Evolutionary conservation across 2,888 invertebrate genomes (phyloP).

Genomic region (Morpho achilles): DNA sequence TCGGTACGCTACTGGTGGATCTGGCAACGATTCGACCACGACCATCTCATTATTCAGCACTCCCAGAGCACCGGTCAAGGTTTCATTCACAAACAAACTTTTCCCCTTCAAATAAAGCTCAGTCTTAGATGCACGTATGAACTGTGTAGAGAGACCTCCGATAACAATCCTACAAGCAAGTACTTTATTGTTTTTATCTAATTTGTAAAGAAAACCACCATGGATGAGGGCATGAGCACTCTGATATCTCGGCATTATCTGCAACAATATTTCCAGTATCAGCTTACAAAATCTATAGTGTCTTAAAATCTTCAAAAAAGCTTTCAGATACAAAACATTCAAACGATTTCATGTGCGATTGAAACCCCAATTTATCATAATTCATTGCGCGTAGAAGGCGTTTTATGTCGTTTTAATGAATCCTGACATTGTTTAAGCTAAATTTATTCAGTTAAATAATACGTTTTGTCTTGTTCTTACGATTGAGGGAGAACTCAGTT

Average conservation of each 20-base stretch:
- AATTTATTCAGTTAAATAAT: too few relatives aligned
- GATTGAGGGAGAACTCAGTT: too few relatives aligned
- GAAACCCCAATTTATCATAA: too few relatives aligned
- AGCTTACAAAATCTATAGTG: too few relatives aligned
- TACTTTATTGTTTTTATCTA: conserved; percentile 42
- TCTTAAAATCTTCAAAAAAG: too few relatives aligned
- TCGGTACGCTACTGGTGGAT: conserved; percentile 78
- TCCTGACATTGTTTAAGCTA: too few relatives aligned
- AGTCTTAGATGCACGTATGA: conserved; percentile 62
- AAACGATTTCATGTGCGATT: too few relatives aligned
- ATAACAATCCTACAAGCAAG: conserved; percentile 70
- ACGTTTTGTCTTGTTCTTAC: too few relatives aligned
- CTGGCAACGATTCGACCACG: conserved; percentile 56
- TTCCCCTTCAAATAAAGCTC: conserved; percentile 64
- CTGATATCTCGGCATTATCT: conserved; percentile 86
- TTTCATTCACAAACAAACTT: conserved; percentile 48
- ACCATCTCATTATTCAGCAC: conserved; percentile 42
- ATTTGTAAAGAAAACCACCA: conserved; percentile 82
- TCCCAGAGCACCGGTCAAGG: conserved; percentile 50
- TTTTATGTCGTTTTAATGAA: too few relatives aligned
- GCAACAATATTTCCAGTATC: conserved; percentile 22
- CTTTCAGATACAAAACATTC: too few relatives aligned
- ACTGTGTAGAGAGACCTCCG: conserved; percentile 67
- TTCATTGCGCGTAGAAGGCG: too few relatives aligned
- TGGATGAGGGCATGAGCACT: conserved; percentile 87